Evolutionary conservation across 30 jellyfish, hydroid and myxozoan species (phyloP).

Genomic region (Mastigias papua): DNA sequence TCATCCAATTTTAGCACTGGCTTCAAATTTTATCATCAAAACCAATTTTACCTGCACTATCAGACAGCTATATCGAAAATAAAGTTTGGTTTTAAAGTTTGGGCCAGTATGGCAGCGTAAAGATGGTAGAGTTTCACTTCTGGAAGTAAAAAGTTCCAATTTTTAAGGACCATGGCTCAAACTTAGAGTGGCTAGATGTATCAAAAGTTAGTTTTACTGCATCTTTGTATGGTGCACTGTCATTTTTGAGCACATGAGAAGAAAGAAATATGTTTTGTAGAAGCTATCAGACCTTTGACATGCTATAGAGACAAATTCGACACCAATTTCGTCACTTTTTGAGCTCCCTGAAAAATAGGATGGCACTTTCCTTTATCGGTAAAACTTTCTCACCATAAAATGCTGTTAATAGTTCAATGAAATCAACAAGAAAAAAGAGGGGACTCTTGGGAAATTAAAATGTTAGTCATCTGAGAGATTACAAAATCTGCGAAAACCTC

Average conservation of each 20-base stretch:
- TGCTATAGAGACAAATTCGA: not conserved
- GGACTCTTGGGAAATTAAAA: conserved; percentile 3
- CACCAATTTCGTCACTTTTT: not conserved
- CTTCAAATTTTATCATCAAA: conserved; percentile 4
- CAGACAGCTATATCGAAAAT: not conserved
- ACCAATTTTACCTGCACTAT: not conserved
- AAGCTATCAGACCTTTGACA: too few species aligned
- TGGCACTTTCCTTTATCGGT: conserved; percentile 22
- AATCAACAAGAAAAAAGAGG: not conserved
- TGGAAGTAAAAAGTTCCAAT: too few species aligned
- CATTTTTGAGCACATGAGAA: too few species aligned
- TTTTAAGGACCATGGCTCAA: conserved; percentile 16
- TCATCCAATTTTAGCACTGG: not conserved
- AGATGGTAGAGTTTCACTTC: conserved; percentile 14
- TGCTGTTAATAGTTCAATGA: not conserved
- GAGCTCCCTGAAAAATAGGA: conserved; percentile 14
- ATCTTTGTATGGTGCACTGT: too few species aligned
- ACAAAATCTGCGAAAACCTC: not conserved
- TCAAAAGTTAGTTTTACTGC: not conserved
- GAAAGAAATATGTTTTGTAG: too few species aligned
- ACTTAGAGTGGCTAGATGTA: not conserved
- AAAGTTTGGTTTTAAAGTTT: not conserved
- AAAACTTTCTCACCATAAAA: too few species aligned
- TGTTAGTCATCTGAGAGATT: not conserved
- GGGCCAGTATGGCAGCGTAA: conserved; percentile 34